Percentiles rank a stretch among this genome's conserved stretches.
These are phyloP conservation scores for Vombatus ursinus DNA, from an alignment of 2,113 vertebrate genomes.

Conservation along the genomic window DNA sequence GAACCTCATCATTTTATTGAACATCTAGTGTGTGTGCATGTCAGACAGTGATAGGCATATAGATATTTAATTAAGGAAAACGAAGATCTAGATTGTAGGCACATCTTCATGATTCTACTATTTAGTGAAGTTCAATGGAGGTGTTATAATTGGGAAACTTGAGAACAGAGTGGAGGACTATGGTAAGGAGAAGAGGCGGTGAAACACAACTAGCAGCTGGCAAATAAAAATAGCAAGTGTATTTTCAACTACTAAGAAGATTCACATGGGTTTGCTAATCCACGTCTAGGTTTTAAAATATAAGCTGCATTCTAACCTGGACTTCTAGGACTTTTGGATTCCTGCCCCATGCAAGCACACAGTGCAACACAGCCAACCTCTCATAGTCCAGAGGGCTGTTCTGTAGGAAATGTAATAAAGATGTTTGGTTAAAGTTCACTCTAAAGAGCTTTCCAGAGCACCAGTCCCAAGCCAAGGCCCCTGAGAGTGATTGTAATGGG, in stretches of 20 bases:
- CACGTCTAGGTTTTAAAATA: not conserved
- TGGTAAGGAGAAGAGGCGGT: not conserved
- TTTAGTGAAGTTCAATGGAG: not conserved
- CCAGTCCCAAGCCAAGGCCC: slow-evolving; percentile 84
- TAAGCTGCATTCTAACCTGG: slow-evolving; percentile 75
- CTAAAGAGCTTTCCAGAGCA: slow-evolving; percentile 82
- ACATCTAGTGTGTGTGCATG: not conserved
- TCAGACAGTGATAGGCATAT: not conserved
- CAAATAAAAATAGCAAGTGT: slow-evolving; percentile 7
- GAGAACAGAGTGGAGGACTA: not conserved
- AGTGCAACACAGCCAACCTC: slow-evolving; percentile 91
- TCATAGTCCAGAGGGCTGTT: slow-evolving; percentile 83
- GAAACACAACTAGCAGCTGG: not conserved
- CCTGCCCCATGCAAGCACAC: slow-evolving; percentile 84
- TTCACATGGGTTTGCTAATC: not conserved
- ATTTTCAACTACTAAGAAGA: not conserved
- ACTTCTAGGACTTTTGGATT: slow-evolving; percentile 73
- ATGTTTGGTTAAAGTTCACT: slow-evolving; percentile 77
- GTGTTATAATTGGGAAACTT: not conserved
- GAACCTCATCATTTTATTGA: slow-evolving; percentile 34
- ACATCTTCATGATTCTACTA: not conserved
- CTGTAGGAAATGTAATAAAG: slow-evolving; percentile 85
- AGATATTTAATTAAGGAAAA: slow-evolving; percentile 16
- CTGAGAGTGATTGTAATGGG: slow-evolving; percentile 71
- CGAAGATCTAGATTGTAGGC: slow-evolving; percentile 9